Conservation (phyloP, 1,140 invertebrate species). For the Drosophila mauritiana region DNA sequence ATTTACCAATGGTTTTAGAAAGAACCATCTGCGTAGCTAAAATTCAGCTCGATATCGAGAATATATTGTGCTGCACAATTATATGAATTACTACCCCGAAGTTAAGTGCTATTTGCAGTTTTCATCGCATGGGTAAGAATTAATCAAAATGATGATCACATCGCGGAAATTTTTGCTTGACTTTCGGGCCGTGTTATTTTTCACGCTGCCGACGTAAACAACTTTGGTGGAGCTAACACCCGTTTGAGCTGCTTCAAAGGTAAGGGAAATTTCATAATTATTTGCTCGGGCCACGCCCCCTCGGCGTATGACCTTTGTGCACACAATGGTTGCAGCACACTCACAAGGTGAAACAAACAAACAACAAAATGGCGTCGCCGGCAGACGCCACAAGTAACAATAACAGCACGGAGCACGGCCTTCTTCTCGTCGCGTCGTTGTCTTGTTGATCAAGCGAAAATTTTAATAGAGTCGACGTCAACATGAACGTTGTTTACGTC, state of each 20-base stretch:
- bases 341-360: slow-evolving; percentile 55
- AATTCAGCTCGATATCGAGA: too few relatives aligned
- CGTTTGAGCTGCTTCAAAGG: slow-evolving; percentile 36
- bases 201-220: slow-evolving; percentile 22
- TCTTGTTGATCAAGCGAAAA: slow-evolving; percentile 76
- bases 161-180: too few relatives aligned
- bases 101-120: too few relatives aligned
- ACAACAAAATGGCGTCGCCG: slow-evolving; percentile 66
- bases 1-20: background rate
- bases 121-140: too few relatives aligned
- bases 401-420: slow-evolving; percentile 20
- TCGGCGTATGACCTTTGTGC: slow-evolving; percentile 30
- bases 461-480: slow-evolving; percentile 79
- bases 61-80: too few relatives aligned
- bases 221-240: slow-evolving; percentile 10
- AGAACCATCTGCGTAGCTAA: background rate
- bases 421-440: slow-evolving; percentile 32
- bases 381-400: slow-evolving; percentile 44
- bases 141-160: too few relatives aligned
- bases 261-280: slow-evolving; percentile 65
- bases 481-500: slow-evolving; percentile 75
- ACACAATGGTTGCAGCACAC: slow-evolving; percentile 37
- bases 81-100: too few relatives aligned
- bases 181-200: slow-evolving; percentile 6
- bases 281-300: slow-evolving; percentile 11